Base-by-base conservation (phyloP, 2,888 invertebrate genomes). In the Heliconius charithonia region DNA sequence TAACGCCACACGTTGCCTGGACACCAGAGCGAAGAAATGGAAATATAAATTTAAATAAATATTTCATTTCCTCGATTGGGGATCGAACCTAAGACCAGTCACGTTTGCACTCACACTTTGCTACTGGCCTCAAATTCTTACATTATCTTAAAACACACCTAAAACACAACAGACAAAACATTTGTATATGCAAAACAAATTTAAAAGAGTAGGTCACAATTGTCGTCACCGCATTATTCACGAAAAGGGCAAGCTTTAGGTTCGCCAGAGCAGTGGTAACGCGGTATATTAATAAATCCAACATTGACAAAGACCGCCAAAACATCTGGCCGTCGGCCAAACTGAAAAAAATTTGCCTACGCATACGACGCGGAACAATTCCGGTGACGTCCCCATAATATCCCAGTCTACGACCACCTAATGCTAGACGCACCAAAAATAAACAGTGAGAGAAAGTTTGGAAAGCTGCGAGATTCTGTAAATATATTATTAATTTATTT, bases 231-330 rank as follows among this genome's bases (percentile, higher is more conserved):
- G 25, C 67, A 77, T 81, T 81, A 79, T 82, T 80, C 82, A 82
- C 82, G 77, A 80, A 85, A 85, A 86, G 85, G 87, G 85, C 85
- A 83, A 81, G 81, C 84, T 80, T 85, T 85, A 84, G 85, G 81
- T 83, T 82, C 89, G 87, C 92, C 92, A 92, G 82, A 85, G 82
- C 86, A 87, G 87, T 85, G 85, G 90, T 92, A 91, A 91, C 90
- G 86, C 86, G 85, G 87, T 89, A 87, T 94, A 95, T 94, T 94
- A 95, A 95, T 95, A 95, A 93, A 94, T 93, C 88, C 90, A 94
- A 91, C 95, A 95, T 95, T 95, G 95, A 95, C 95, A 95, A 91
- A 95, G 95, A 95, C 94, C 95, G 93, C 93, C 93, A 95, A 94
- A 93, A 90, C 91, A 90, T 85, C 92, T 95, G 95, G 94, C 90